These are phyloP conservation scores for Tautogolabrus adspersus DNA, from an alignment of 2,113 vertebrate genomes.

Conservation along the genomic window DNA sequence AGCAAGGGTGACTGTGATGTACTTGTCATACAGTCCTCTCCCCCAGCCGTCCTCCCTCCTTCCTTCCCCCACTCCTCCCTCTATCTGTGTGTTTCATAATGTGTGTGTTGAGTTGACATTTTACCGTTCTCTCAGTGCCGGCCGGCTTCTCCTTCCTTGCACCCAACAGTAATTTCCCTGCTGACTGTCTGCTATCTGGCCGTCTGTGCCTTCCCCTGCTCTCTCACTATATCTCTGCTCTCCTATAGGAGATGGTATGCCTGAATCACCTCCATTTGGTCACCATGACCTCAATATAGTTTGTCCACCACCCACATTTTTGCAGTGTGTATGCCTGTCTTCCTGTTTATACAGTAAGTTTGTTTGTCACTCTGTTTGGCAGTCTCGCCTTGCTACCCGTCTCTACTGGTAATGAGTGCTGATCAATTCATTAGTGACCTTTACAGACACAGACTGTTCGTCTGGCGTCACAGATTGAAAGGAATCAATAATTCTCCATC, in stretches of 20 bases:
- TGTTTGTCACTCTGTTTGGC: constrained; percentile 4
- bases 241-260: constrained; percentile 61
- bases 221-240: constrained; percentile 55
- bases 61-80: background rate
- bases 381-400: background rate
- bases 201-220: constrained; percentile 42
- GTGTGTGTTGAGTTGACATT: constrained; percentile 76
- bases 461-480: constrained; percentile 57
- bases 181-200: constrained; percentile 73
- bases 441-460: constrained; percentile 58
- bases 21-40: background rate
- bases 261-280: constrained; percentile 67
- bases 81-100: constrained; percentile 42
- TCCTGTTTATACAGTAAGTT: constrained; percentile 19
- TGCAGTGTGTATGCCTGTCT: background rate
- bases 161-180: constrained; percentile 75
- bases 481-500: constrained; percentile 60
- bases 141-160: constrained; percentile 48
- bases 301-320: constrained; percentile 40
- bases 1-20: background rate
- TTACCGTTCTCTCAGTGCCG: constrained; percentile 51
- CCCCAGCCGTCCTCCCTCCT: no score
- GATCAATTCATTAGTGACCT: constrained; percentile 67
- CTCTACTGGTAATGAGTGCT: constrained; percentile 46
- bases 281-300: constrained; percentile 64